Conservation (phyloP, 2,888 invertebrate genomes). For the Elysia crispata region DNA sequence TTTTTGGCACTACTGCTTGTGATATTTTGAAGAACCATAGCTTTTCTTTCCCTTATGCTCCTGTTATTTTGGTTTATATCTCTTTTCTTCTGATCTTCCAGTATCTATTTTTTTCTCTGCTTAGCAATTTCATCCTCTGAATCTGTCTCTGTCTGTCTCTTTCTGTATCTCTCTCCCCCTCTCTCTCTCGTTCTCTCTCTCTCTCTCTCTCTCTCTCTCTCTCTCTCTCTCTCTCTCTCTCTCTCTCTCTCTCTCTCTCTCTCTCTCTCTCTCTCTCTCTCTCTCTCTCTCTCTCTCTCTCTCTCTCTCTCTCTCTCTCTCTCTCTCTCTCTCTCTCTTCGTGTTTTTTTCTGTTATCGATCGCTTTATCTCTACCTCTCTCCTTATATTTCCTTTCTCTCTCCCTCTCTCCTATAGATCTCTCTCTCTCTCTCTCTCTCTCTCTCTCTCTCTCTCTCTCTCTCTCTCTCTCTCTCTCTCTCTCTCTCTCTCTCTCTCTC, state of each 20-base stretch:
- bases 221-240: background rate
- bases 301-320: slow-evolving; percentile 1
- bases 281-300: background rate
- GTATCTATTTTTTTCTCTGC: too few species aligned
- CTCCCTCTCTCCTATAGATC: background rate
- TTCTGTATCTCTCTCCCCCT: background rate
- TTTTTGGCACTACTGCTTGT: too few species aligned
- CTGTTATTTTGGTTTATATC: too few species aligned
- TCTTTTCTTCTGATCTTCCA: too few species aligned
- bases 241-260: background rate
- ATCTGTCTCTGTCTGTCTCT: background rate
- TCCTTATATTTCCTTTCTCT: background rate
- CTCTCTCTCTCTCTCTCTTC: background rate
- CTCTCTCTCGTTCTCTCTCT: background rate
- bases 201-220: background rate
- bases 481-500: background rate
- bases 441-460: background rate
- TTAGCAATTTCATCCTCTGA: too few species aligned
- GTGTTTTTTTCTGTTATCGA: background rate
- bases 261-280: background rate
- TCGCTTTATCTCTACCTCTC: background rate
- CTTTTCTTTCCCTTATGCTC: too few species aligned
- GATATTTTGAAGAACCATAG: too few species aligned
- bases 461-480: background rate
- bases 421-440: background rate